phyloP scores from a whole-genome alignment of 1,140 invertebrate genomes.

The Hormaphis cornu region DNA sequence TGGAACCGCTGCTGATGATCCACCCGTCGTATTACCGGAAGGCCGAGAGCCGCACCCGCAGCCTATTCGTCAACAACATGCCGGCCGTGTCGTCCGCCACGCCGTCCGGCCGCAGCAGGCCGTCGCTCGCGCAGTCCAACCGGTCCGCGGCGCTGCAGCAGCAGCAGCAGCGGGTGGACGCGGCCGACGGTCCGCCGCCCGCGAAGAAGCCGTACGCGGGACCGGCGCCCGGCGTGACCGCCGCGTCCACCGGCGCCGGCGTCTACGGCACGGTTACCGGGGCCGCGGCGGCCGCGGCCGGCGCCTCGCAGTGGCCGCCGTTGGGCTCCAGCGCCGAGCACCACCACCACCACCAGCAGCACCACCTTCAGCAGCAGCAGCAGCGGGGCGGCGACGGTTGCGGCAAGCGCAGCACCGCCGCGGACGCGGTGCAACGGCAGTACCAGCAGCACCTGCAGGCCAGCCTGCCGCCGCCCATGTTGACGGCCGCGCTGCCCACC shows the following conservation, averaged over 20 bases:
- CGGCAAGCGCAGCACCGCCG: slow-evolving; percentile 8
- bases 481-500: slow-evolving; percentile 19
- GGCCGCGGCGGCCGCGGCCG: slow-evolving; percentile 18
- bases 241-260: slow-evolving; percentile 9
- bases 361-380: too few relatives aligned
- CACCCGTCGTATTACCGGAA: slow-evolving; percentile 75
- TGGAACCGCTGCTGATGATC: slow-evolving; percentile 70
- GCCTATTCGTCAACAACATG: slow-evolving; percentile 64
- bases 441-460: slow-evolving; percentile 14
- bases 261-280: slow-evolving; percentile 20
- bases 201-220: slow-evolving; percentile 26
- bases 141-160: neutral
- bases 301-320: slow-evolving; percentile 20
- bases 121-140: too few relatives aligned
- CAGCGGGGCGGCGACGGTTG: too few relatives aligned
- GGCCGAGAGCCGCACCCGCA: slow-evolving; percentile 63
- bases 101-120: neutral
- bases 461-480: slow-evolving; percentile 20
- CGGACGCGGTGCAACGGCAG: neutral
- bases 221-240: slow-evolving; percentile 24
- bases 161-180: neutral
- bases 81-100: slow-evolving; percentile 38
- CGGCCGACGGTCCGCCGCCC: slow-evolving; percentile 20
- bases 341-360: slow-evolving; percentile 15
- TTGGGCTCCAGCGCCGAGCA: slow-evolving; percentile 22